phyloP scores from a whole-genome alignment of 2,113 vertebrate species.

The Actenoides hombroni region DNA sequence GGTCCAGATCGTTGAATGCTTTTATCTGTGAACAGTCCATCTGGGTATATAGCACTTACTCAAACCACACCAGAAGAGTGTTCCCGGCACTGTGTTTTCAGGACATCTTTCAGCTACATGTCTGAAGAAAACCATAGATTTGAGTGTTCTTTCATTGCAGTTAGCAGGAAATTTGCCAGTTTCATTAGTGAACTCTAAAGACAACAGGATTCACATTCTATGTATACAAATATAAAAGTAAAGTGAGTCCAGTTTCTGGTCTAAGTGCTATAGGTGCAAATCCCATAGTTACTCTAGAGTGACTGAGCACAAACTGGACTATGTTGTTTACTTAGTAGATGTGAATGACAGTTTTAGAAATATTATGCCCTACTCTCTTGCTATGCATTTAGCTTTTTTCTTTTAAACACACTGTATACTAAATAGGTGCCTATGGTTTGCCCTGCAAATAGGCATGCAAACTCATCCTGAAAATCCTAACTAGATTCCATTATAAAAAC shows the following conservation, averaged over 20 bases:
- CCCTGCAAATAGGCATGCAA: not conserved
- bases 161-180: not conserved
- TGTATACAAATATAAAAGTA: not conserved
- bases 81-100: not conserved
- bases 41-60: not conserved
- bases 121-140: not conserved
- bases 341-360: not conserved
- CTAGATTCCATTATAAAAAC: not conserved
- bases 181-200: not conserved
- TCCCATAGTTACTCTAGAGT: not conserved
- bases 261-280: not conserved
- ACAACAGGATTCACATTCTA: not conserved
- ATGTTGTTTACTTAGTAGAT: not conserved
- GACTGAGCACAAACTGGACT: not conserved
- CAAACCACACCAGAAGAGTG: not conserved
- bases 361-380: not conserved
- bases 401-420: not conserved
- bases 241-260: not conserved
- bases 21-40: not conserved
- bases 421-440: not conserved
- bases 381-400: not conserved
- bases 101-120: not conserved
- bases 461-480: not conserved
- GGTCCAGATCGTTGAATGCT: not conserved
- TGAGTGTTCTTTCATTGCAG: not conserved